Evolutionary conservation across 2,888 invertebrate genomes (phyloP), one percentile per base, ranked within the genome.

Genomic region (Itoplectis maculator): DNA sequence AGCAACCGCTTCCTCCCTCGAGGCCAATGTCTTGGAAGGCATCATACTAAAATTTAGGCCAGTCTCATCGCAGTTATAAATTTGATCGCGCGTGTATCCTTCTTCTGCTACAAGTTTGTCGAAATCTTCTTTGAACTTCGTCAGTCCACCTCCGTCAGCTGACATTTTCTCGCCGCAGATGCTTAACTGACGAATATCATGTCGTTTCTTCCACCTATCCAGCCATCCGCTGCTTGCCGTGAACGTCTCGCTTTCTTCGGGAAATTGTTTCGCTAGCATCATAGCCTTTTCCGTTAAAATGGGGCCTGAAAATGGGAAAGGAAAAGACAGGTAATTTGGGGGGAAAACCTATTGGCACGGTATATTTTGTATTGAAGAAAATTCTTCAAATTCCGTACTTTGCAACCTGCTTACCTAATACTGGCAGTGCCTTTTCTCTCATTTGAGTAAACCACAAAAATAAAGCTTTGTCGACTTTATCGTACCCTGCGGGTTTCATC

Each of bases 61-160:
- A 54, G 85, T 86, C 72, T 88, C 84, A 56, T 86, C 85, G 23
- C 79, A 83, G 70, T 87, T 87, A 65, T 83, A 87, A 35, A 88
- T 70, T 79, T 86, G 86, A 66, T 85, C 79, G 13, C 66, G 74
- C 11, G 82, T 63, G 47, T 82, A 83, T 69, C 69, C 70, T 73
- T 84, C 81, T 37, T 84, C 79, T 59, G 61, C 66, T 23, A 84
- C 70, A 35, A 83, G 73, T 15, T 82, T 75, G 49, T 82, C 45
- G 56, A 86, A 85, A 42, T 82, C 69, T 69, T 77, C 37, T 40
- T 70, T 37, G 61, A 47, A 68, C 66, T 77, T 20, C n/a, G 4
- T 49, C 11, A 78, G 40, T 68, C 51, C 78, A 29, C 18, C 68
- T 45, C 47, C 42, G 47, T 86, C 80, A 54, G 84, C 85, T 42